These are phyloP conservation scores for Hippolais icterina DNA, from an alignment of 2,113 vertebrate species.

Conservation along the genomic window DNA sequence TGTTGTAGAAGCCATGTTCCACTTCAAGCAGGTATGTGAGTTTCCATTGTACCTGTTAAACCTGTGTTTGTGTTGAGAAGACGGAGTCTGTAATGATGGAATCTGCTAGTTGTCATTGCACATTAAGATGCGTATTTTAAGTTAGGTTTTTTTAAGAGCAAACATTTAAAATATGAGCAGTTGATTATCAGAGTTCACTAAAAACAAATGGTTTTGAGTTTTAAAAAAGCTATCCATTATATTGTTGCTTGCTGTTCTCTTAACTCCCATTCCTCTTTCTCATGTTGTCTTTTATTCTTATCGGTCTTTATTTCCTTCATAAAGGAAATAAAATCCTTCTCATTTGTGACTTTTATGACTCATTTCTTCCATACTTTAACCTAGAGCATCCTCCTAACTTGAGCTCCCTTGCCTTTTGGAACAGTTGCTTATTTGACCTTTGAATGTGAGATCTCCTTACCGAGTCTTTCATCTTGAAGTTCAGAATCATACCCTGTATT, in stretches of 20 bases:
- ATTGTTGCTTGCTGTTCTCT: neutral
- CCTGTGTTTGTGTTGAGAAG: neutral
- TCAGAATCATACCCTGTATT: neutral
- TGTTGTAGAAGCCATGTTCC: neutral
- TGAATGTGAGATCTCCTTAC: neutral
- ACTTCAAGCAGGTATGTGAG: neutral
- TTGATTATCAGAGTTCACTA: neutral
- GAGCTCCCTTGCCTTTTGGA: neutral
- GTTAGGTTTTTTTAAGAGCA: neutral
- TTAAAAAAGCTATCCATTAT: neutral
- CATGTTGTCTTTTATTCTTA: neutral
- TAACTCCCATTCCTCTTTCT: neutral
- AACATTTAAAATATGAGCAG: neutral
- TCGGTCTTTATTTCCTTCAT: neutral
- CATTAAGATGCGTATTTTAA: neutral
- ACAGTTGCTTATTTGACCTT: neutral
- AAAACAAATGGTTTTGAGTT: neutral
- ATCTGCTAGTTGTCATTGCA: neutral
- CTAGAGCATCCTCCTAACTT: neutral
- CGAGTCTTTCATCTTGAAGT: neutral
- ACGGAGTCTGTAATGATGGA: neutral
- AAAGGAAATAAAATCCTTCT: neutral
- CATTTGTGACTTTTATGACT: neutral
- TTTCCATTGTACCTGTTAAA: neutral
- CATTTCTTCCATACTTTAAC: neutral